These are phyloP conservation scores for Paralvinella palmiformis DNA, from an alignment of 1,140 invertebrate species.

Conservation along the genomic window DNA sequence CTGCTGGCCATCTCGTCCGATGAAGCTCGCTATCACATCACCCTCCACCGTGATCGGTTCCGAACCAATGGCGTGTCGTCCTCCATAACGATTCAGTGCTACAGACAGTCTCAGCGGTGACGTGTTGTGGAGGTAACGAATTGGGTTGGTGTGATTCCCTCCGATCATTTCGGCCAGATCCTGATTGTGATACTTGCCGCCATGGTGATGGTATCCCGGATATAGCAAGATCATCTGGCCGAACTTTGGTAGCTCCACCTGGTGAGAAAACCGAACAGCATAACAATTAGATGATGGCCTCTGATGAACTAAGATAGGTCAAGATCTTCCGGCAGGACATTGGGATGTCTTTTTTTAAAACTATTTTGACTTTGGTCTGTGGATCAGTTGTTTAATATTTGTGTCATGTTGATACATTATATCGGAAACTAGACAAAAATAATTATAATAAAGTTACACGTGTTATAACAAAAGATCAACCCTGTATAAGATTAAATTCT, in stretches of 20 bases:
- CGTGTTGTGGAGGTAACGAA: conserved; percentile 7
- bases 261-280: background rate
- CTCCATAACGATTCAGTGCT: conserved; percentile 9
- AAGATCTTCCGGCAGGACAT: too few species aligned
- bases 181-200: background rate
- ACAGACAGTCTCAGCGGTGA: conserved; percentile 6
- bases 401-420: too few species aligned
- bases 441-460: too few species aligned
- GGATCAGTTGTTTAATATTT: too few species aligned
- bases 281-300: background rate
- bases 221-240: conserved; percentile 9
- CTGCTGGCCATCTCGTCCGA: background rate
- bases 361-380: too few species aligned
- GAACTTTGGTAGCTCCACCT: conserved; percentile 15
- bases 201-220: conserved; percentile 3
- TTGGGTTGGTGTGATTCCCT: background rate
- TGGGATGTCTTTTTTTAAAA: too few species aligned
- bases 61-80: conserved; percentile 7
- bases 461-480: too few species aligned
- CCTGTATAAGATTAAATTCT: too few species aligned
- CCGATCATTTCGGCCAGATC: conserved; percentile 5
- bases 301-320: too few species aligned
- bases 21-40: background rate
- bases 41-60: background rate
- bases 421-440: too few species aligned